Percentiles rank a stretch among this genome's conserved stretches.
phyloP scores from a whole-genome alignment of 2,797 vertebrate genomes.

The Crenuchus spilurus region DNA sequence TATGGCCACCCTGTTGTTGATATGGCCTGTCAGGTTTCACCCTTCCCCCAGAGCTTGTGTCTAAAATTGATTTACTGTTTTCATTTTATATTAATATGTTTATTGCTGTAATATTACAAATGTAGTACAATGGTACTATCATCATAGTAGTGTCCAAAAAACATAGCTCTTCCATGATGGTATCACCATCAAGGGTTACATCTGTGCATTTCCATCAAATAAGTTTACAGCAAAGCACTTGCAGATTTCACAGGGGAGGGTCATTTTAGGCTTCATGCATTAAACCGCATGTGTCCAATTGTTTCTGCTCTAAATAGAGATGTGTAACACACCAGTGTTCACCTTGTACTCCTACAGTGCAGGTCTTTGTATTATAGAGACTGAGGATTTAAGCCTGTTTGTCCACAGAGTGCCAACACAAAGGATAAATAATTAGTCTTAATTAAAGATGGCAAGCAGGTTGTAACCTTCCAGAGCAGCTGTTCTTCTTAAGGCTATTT shows the following conservation, averaged over 20 bases:
- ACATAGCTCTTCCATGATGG: too few species aligned
- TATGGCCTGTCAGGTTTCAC: too few species aligned
- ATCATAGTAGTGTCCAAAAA: too few species aligned
- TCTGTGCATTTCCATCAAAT: too few species aligned
- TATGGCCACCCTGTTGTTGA: too few species aligned
- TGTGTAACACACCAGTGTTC: slow-evolving; percentile 9
- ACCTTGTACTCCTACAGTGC: neutral
- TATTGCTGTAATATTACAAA: too few species aligned
- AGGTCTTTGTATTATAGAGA: neutral
- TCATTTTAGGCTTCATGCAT: slow-evolving; percentile 3
- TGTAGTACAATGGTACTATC: too few species aligned
- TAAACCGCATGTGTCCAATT: slow-evolving; percentile 4
- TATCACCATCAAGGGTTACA: too few species aligned
- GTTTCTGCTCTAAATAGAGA: slow-evolving; percentile 18
- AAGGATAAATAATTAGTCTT: slow-evolving; percentile 69
- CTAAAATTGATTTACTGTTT: too few species aligned
- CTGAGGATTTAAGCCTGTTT: neutral
- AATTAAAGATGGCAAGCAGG: slow-evolving; percentile 65
- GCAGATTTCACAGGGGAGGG: neutral
- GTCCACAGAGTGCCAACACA: slow-evolving; percentile 41
- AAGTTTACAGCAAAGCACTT: neutral
- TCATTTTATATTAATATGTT: too few species aligned
- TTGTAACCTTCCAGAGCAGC: slow-evolving; percentile 66
- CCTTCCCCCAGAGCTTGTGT: too few species aligned
- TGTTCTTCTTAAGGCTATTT: slow-evolving; percentile 59